Percentiles rank a stretch among this genome's conserved stretches.
phyloP scores from a whole-genome alignment of 2,888 invertebrate genomes.

The Lathronympha strigana region DNA sequence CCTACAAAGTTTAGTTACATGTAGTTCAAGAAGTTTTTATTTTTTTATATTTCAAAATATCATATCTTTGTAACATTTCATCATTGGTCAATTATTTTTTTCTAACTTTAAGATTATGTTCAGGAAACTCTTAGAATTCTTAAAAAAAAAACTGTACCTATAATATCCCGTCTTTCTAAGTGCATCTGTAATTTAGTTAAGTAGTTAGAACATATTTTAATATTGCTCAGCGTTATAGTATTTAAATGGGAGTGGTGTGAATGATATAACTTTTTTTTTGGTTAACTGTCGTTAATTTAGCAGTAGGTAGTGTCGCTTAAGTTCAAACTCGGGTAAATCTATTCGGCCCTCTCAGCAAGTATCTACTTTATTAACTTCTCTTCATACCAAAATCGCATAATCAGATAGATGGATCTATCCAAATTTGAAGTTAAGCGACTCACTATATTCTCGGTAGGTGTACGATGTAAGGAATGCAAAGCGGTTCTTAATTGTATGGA shows the following conservation, averaged over 20 bases:
- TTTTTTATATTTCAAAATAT: background rate
- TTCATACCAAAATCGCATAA: too few species aligned
- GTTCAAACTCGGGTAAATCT: too few species aligned
- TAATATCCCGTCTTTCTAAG: background rate
- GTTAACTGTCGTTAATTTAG: too few species aligned
- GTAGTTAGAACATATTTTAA: constrained; percentile 28
- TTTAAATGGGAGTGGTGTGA: background rate
- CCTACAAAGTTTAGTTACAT: too few species aligned
- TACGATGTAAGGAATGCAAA: too few species aligned
- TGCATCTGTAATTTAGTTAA: constrained; percentile 28
- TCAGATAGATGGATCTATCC: too few species aligned
- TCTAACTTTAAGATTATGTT: background rate
- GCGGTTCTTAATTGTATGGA: too few species aligned
- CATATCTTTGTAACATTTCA: constrained; percentile 1
- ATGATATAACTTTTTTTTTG: background rate
- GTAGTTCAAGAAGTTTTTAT: background rate
- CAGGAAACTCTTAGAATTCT: background rate
- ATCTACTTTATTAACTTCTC: too few species aligned
- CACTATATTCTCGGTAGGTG: too few species aligned
- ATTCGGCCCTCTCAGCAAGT: too few species aligned
- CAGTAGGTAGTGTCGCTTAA: too few species aligned
- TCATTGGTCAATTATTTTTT: background rate
- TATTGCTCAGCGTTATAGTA: constrained; percentile 32
- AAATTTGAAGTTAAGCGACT: too few species aligned
- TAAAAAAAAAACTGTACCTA: background rate